These are phyloP conservation scores for Acomys russatus DNA, from an alignment of 2,797 vertebrate species.

Conservation along the genomic window DNA sequence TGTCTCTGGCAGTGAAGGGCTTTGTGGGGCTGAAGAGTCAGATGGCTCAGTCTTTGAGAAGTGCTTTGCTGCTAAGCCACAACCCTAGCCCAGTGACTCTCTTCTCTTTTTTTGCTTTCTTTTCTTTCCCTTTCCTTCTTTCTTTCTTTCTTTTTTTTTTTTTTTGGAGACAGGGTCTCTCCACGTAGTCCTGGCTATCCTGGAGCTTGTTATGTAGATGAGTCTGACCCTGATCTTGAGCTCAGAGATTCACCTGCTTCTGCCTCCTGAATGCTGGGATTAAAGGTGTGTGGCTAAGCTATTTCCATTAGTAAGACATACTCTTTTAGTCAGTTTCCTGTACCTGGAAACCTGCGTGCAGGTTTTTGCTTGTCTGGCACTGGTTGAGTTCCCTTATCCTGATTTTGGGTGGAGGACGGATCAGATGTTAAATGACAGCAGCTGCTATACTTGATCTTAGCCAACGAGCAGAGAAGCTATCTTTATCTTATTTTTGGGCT, in stretches of 20 bases:
- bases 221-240: neutral
- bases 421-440: neutral
- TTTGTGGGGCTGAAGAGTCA: neutral
- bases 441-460: neutral
- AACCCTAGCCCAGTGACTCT: neutral
- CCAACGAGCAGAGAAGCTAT: neutral
- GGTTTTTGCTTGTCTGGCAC: neutral
- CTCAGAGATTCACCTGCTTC: neutral
- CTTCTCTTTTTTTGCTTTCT: no score
- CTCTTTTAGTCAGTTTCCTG: neutral
- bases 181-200: neutral
- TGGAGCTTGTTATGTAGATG: neutral
- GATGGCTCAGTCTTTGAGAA: neutral
- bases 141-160: no score
- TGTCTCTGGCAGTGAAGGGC: neutral
- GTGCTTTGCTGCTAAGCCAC: neutral
- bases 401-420: neutral
- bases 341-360: conserved; percentile 33
- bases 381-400: neutral
- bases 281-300: neutral
- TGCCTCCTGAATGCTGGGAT: neutral
- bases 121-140: no score
- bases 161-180: neutral
- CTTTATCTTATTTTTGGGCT: neutral
- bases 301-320: neutral